Evolutionary conservation across 2,888 invertebrate genomes (phyloP), one percentile per base, ranked within the genome.

Genomic region (Flabesymbios commensalis): DNA sequence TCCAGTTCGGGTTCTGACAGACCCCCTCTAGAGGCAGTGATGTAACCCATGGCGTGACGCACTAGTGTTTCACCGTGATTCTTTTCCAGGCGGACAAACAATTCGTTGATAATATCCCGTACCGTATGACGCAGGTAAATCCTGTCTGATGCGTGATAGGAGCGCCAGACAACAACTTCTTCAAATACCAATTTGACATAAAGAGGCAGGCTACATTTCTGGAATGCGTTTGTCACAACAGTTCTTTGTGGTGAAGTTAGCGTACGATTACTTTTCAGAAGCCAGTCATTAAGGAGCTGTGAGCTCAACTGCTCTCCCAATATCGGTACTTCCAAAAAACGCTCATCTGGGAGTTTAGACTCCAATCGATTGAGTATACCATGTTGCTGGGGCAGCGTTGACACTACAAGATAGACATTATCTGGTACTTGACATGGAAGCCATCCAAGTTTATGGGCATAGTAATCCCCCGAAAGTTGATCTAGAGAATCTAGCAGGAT

Each of bases 281-380:
- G 94, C 85, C 94, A 56, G 14, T 51, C 48, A 1, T 24, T 26
- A 1, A 65, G n/a, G 24, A 65, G 52, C 7, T 54, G 43, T 17
- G 28, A 14, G 31, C 59, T 33, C 36, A 55, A 32, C 1, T 49
- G 48, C 7, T 43, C 52, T 17, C 59, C 63, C 3, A 65, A 39
- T 2, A 26, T 17, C 14, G 36, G 51, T 5, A 65, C 52, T n/a
- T 39, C 92, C 14, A 96, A 87, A 74, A 95, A 95, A 77, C 91
- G 91, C 56, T 91, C 90, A 0, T 89, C 88, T 73, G 94, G 94
- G 53, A 95, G 90, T 90, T 95, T 93, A 62, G 92, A 87, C 17
- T 92, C 85, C 0, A 94, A 84, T 0, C 19, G 39, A 10, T 57
- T 45, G 41, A 67, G 0, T 93, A 93, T 10, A 4, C 59, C 57